Evolutionary conservation across 1,140 invertebrate genomes (phyloP), one percentile per base, ranked within the genome.

Genomic region (Mizuhopecten yessoensis): DNA sequence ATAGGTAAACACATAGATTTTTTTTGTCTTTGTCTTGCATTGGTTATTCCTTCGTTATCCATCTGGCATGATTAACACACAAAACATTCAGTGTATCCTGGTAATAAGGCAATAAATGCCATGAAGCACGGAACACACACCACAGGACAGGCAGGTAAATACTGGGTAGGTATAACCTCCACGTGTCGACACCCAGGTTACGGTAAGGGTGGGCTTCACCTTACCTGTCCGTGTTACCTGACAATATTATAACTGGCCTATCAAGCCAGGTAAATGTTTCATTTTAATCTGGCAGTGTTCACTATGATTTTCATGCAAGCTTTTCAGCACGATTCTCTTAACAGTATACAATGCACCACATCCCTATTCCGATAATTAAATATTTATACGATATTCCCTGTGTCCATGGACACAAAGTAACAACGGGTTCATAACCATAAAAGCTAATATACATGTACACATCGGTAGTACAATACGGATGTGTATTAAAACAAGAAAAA

Each of bases 11-110:
- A 9, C 23, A 29, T 75, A 23, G 57, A 75, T 75, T 75, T 75
- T n/a, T 39, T 75, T 75, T 75, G 57, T 75, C 57, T 75, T 75
- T 75, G 57, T 75, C 11, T 75, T 75, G 57, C 57, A 75, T n/a
- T 75, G 57, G 23, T 75, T 29, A 75, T 23, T n/a, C 57, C 57
- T 75, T 29, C 23, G n/a, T 75, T 75, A 75, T 75, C 57, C 57
- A 75, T n/a, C 9, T 75, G n/a, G 23, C 29, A 9, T 75, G 23
- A 75, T 75, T 75, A 75, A 75, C 57, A 75, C 57, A 29, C 57
- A 3, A 75, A 75, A 75, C 57, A 75, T 75, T n/a, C 23, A 75
- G 57, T 75, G 57, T 75, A 75, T 75, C 57, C n/a, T 75, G n/a
- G 57, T 75, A 75, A 75, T 75, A 29, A 75, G 57, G 57, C 57